These are phyloP conservation scores for Patiria pectinifera DNA, from an alignment of 53 echinoderm and acorn worm species.

Conservation along the genomic window DNA sequence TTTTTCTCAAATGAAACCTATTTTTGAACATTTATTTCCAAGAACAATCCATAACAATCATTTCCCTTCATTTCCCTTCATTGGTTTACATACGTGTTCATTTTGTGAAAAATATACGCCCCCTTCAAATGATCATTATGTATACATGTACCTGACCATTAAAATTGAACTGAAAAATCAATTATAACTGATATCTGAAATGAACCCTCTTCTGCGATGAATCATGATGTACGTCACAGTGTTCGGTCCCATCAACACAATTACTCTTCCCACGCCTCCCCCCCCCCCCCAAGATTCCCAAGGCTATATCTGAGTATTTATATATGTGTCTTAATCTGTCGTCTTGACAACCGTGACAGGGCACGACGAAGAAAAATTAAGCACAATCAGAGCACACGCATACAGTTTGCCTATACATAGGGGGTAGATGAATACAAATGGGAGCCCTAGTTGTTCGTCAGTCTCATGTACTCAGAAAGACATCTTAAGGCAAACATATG, in stretches of 20 bases:
- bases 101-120: neutral
- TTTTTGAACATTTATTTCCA: no score
- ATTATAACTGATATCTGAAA: neutral
- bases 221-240: neutral
- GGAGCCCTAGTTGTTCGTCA: neutral
- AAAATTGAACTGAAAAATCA: neutral
- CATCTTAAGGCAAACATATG: neutral
- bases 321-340: neutral
- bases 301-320: neutral
- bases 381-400: neutral
- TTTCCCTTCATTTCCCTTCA: no score
- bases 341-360: slow-evolving; percentile 13
- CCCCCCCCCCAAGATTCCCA: neutral
- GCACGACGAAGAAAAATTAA: neutral
- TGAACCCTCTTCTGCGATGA: neutral
- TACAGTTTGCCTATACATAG: neutral
- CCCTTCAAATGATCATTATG: neutral
- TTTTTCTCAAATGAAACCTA: no score
- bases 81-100: no score
- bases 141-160: neutral
- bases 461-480: neutral
- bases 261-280: neutral
- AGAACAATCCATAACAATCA: no score
- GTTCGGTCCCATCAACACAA: neutral
- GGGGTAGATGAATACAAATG: neutral